A percentile compares a stretch with the other conserved stretches of the same genome.
These are phyloP conservation scores for Brassicogethes aeneus DNA, from an alignment of 2,888 invertebrate genomes.

Conservation along the genomic window DNA sequence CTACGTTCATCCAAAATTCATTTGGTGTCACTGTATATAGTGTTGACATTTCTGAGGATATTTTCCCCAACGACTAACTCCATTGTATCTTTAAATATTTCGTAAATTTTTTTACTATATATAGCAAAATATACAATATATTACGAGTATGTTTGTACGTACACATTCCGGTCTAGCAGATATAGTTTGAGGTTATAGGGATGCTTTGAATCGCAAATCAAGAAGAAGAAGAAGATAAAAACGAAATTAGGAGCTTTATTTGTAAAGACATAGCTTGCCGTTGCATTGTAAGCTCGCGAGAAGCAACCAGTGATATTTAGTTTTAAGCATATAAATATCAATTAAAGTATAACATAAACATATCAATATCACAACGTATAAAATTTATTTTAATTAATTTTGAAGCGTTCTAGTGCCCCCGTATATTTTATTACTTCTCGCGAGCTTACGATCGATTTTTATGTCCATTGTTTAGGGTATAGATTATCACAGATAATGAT, in stretches of 20 bases:
- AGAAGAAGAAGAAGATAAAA: too few species aligned
- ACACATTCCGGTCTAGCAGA: neutral
- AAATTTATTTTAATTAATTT: too few species aligned
- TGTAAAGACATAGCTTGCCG: slow-evolving; percentile 15
- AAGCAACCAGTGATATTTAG: slow-evolving; percentile 9
- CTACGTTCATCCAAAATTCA: too few species aligned
- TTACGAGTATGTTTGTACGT: neutral
- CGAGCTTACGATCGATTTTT: neutral
- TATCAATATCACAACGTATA: too few species aligned
- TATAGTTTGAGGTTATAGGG: neutral
- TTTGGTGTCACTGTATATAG: too few species aligned
- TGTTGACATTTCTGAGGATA: too few species aligned
- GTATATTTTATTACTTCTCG: too few species aligned
- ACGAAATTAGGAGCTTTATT: slow-evolving; percentile 12
- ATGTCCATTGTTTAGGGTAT: neutral
- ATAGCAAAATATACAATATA: slow-evolving; percentile 19
- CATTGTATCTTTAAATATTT: slow-evolving; percentile 22
- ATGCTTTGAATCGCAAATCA: neutral
- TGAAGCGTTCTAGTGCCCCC: too few species aligned
- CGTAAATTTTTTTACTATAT: slow-evolving; percentile 37
- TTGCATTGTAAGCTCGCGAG: slow-evolving; percentile 12
- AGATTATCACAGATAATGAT: neutral
- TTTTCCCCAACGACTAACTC: slow-evolving; percentile 15
- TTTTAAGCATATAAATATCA: too few species aligned
- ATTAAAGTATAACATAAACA: too few species aligned